Percentiles rank a stretch among this genome's conserved stretches.
Evolutionary conservation across 2,888 invertebrate genomes (phyloP).

Genomic region (Drosophila fulvimacula): DNA sequence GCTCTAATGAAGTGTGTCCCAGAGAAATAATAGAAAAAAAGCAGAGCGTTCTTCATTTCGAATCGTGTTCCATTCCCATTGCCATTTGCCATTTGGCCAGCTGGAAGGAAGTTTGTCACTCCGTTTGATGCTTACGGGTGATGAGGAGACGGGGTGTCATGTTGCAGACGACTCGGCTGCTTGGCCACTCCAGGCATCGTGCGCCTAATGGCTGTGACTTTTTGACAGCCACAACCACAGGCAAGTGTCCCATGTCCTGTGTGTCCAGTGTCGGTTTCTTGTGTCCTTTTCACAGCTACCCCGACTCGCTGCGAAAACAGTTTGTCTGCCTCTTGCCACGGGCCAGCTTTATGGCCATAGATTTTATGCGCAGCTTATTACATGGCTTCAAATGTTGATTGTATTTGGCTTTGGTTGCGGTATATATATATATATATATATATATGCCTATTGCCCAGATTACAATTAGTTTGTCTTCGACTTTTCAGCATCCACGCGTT

Average conservation of each 20-base stretch:
- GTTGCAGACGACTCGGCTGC: constrained; percentile 11
- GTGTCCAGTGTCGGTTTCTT: constrained; percentile 34
- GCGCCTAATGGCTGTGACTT: constrained; percentile 80
- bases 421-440: constrained; percentile 20
- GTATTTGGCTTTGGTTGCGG: constrained; percentile 37
- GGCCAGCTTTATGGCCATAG: constrained; percentile 63
- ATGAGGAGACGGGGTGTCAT: constrained; percentile 12
- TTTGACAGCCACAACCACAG: constrained; percentile 68
- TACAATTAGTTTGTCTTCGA: constrained; percentile 15
- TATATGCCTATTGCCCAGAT: constrained; percentile 26
- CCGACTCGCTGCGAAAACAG: constrained; percentile 1
- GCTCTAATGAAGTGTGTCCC: constrained; percentile 50
- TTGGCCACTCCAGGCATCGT: constrained; percentile 31
- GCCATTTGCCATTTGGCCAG: constrained; percentile 2
- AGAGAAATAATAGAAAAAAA: neutral
- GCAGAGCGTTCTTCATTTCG: constrained; percentile 1
- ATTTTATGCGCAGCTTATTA: constrained; percentile 67
- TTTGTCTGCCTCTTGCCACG: constrained; percentile 48
- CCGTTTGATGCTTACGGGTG: constrained; percentile 13
- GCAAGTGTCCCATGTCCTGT: constrained; percentile 50
- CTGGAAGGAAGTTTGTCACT: constrained; percentile 48
- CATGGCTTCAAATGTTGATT: constrained; percentile 46
- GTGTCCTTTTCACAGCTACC: constrained; percentile 20
- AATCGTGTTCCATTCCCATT: constrained; percentile 7
- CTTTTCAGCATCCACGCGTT: neutral